Base-by-base conservation (phyloP, 2,113 vertebrate species). In the Ibidorhyncha struthersii region DNA sequence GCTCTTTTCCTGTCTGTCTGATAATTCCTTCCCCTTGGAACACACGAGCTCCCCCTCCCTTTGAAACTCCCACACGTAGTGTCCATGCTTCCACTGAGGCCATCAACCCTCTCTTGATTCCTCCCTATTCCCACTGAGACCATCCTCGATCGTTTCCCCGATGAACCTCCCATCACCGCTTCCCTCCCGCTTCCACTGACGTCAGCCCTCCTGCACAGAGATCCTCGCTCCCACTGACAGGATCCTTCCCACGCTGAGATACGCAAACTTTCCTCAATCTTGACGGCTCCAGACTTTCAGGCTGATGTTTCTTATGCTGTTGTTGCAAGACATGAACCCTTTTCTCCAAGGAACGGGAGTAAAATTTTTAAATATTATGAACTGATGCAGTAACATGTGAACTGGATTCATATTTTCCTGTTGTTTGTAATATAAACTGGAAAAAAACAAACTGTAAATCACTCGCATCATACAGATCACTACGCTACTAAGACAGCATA, bases 111-210 rank as follows among this genome's bases (percentile, higher is more conserved):
- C 23, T 71, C 65, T 47, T 18, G 65, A 69, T 72, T 72, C 94
- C 80, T 92, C 89, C 86, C 86, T 71, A 78, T 87, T 97, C 79
- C 89, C 93, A 82, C 84, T 93, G 89, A 91, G 66, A 14, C 58
- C 15, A 25, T 20, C 82, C 87, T 90, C 94, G 77, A 6, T 91
- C 91, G 63, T 81, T 95, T 96, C 32, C 58, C 93, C 0, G 5
- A 80, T 91, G 84, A 95, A 65, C 89, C 87, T 91, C 84, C 95
- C 91, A 71, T 72, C 71, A 6, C 91, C 23, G 1, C 71, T 94
- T 95, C 94, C 95, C 96, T 95, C 95, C 93, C 74, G 70, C 88
- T 94, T 79, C 87, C 95, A 95, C 84, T 93, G 96, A 96, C 94
- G 95, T 96, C 96, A 97, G 86, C 89, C 82, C 91, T 94, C 91